Conservation (phyloP, 2,113 vertebrate genomes). For the Pangasianodon gigas region DNA sequence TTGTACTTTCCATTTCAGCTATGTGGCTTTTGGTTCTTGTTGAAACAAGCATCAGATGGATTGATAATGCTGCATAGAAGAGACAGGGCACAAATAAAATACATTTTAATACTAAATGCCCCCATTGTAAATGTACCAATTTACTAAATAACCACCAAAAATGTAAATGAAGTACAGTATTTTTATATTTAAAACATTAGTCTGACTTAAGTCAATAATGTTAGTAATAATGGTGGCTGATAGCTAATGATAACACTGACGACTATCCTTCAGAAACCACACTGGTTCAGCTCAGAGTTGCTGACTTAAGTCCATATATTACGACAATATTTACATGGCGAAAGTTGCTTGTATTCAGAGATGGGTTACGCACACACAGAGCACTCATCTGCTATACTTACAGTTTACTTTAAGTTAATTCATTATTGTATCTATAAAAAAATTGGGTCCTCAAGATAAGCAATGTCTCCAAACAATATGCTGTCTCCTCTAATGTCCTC, state of each 20-base stretch:
- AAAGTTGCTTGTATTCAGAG: not conserved
- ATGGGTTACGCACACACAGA: not conserved
- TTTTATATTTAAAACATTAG: not conserved
- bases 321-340: not conserved
- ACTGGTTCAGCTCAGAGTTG: not conserved
- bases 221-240: not conserved
- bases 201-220: not conserved
- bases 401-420: not conserved
- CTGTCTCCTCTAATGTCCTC: not conserved
- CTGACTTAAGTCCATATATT: not conserved
- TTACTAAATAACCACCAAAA: not conserved
- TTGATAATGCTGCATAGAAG: not conserved
- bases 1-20: conserved; percentile 7
- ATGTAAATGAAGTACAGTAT: not conserved
- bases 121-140: not conserved
- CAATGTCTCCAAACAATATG: not conserved
- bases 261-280: not conserved
- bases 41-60: not conserved
- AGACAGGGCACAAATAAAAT: not conserved
- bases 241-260: not conserved
- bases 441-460: not conserved
- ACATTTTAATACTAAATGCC: not conserved
- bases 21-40: conserved; percentile 6
- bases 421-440: not conserved
- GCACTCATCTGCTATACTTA: not conserved